phyloP scores from a whole-genome alignment of 2,888 invertebrate species.

The Plebejus melissa region DNA sequence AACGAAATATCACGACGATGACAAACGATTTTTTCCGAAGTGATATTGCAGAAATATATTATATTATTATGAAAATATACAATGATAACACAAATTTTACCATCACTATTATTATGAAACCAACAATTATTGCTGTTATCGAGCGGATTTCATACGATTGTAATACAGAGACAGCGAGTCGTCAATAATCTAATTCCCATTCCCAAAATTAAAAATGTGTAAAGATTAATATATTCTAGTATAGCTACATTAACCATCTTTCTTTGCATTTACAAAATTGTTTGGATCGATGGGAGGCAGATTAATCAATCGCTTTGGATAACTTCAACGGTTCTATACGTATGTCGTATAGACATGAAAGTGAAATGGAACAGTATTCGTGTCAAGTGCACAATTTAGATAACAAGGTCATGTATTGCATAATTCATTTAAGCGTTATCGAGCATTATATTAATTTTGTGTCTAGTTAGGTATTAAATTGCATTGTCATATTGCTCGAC shows the following conservation, averaged over 20 bases:
- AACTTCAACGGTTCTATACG: slow-evolving; percentile 39
- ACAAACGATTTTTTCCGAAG: slow-evolving; percentile 57
- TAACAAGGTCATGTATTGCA: slow-evolving; percentile 75
- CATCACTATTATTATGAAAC: not conserved
- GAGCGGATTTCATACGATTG: not conserved
- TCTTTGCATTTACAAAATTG: slow-evolving; percentile 32
- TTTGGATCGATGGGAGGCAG: slow-evolving; percentile 50
- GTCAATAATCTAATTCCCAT: not conserved
- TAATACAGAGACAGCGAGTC: not conserved
- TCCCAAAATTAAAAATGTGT: not conserved
- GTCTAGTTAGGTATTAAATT: slow-evolving; percentile 18
- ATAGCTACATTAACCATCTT: slow-evolving; percentile 1
- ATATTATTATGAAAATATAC: slow-evolving; percentile 29
- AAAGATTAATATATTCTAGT: not conserved
- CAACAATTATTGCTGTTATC: not conserved
- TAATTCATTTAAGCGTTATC: slow-evolving; percentile 58
- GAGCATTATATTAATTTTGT: slow-evolving; percentile 35
- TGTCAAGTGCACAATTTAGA: slow-evolving; percentile 79
- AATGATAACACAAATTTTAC: slow-evolving; percentile 31
- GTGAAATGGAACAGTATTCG: slow-evolving; percentile 77
- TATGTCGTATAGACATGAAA: slow-evolving; percentile 56
- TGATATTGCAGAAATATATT: slow-evolving; percentile 40
- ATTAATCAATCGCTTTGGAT: slow-evolving; percentile 45
- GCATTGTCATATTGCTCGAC: not conserved
- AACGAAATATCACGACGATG: slow-evolving; percentile 58